These are phyloP conservation scores for Sander lucioperca DNA, from an alignment of 2,113 vertebrate genomes.

Conservation along the genomic window DNA sequence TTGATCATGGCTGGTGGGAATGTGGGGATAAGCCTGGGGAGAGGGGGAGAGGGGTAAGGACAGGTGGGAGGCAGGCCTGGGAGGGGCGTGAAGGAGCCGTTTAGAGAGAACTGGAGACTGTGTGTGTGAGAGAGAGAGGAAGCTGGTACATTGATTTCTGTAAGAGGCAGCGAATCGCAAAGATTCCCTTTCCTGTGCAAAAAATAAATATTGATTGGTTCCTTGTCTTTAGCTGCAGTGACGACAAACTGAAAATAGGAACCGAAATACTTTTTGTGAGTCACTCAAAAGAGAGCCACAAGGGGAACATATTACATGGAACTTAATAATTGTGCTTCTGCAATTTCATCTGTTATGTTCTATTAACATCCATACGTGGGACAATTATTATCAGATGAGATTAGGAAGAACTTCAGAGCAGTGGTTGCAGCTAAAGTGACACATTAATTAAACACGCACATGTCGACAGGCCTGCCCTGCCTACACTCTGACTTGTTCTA, in stretches of 20 bases:
- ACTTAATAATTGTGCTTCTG: slow-evolving; percentile 30
- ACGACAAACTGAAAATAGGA: slow-evolving; percentile 56
- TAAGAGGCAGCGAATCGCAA: slow-evolving; percentile 29
- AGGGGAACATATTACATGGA: slow-evolving; percentile 39
- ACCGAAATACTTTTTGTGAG: slow-evolving; percentile 49
- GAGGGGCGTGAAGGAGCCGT: not conserved
- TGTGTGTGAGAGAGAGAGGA: slow-evolving; percentile 23
- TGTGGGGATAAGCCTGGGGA: slow-evolving; percentile 23
- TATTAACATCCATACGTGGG: slow-evolving; percentile 34
- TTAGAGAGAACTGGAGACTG: not conserved
- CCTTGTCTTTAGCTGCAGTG: slow-evolving; percentile 33
- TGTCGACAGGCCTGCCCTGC: slow-evolving; percentile 33
- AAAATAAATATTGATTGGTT: slow-evolving; percentile 64
- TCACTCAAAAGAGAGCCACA: slow-evolving; percentile 37
- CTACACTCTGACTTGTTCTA: slow-evolving; percentile 31
- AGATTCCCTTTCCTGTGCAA: slow-evolving; percentile 62
- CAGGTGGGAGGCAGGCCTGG: slow-evolving; percentile 46
- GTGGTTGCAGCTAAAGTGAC: slow-evolving; percentile 30
- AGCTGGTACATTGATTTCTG: slow-evolving; percentile 65
- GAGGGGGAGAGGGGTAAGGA: slow-evolving; percentile 34
- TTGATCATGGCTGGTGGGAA: slow-evolving; percentile 72
- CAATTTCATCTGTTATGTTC: slow-evolving; percentile 43
- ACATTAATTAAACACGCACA: slow-evolving; percentile 64
- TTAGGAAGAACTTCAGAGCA: slow-evolving; percentile 25
- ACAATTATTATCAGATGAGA: slow-evolving; percentile 18